Evolutionary conservation across 2,797 vertebrate species (phyloP).

Genomic region (Tarsius wallacei): DNA sequence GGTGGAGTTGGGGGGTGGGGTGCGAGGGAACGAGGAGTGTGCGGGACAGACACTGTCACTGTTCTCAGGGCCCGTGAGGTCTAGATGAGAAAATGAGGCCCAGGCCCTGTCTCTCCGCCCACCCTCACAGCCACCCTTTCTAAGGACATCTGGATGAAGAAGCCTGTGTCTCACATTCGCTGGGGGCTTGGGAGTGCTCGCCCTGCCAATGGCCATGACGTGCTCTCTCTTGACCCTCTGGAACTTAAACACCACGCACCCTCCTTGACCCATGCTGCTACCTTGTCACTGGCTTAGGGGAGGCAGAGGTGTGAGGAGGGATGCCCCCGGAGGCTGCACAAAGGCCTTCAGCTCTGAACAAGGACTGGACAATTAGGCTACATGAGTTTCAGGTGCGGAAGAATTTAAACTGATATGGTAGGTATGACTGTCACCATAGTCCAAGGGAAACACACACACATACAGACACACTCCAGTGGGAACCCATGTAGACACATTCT

Average conservation of each 20-base stretch:
- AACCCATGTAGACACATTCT: background rate
- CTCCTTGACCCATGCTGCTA: background rate
- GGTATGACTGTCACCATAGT: background rate
- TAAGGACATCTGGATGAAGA: background rate
- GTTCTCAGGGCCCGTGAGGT: background rate
- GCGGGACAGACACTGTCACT: fast-evolving
- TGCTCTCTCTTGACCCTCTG: background rate
- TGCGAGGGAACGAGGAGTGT: too few relatives aligned
- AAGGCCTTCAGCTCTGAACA: background rate
- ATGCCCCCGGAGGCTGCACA: background rate
- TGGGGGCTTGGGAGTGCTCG: too few relatives aligned
- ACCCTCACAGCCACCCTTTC: too few relatives aligned
- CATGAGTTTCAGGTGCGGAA: background rate
- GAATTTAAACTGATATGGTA: background rate
- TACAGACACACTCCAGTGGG: background rate
- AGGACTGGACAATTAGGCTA: background rate
- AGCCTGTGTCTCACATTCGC: too few relatives aligned
- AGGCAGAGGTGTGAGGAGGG: background rate
- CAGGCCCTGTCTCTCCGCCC: too few relatives aligned
- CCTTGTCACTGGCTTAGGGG: background rate
- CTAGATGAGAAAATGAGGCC: too few relatives aligned
- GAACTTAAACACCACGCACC: background rate
- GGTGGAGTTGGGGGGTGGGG: too few relatives aligned
- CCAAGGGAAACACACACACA: background rate
- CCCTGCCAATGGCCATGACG: background rate